Evolutionary conservation across 64 coral and sea anemone genomes (phyloP), one percentile per base, ranked within the genome.

Genomic region (Pachyseris speciosa): DNA sequence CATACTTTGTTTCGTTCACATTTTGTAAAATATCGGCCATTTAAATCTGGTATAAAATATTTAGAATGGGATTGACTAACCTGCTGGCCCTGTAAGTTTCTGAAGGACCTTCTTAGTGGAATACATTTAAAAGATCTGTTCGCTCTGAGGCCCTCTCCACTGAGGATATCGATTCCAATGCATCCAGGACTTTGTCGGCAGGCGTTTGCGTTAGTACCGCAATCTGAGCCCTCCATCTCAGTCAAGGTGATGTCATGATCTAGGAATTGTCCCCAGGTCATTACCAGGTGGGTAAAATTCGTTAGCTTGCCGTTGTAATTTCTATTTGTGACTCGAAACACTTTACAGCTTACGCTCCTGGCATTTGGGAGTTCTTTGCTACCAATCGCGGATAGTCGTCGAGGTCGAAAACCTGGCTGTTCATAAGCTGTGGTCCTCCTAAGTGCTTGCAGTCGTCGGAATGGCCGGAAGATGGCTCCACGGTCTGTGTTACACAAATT

Each of bases 191-290:
- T 41, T 0, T 39, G 3, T 3, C 17, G 31, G 11, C 77, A 81
- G 1, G 51, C 28, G n/a, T 37, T 53, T 2, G 9, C 9, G 8
- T 60, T 81, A 8, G 0, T 40, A 37, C 77, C 77, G 41, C 94
- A 95, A 3, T 95, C 88, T 12, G 71, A 7, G 0, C 11, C 6
- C 20, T 4, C 30, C 13, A 55, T 58, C 5, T 38, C 51, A 37
- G 77, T 81, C 2, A 81, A 25, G 17, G 88, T 80, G 30, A 90
- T 67, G 43, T 90, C 88, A 90, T 90, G 88, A 51, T 90, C 88
- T 8, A 90, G 5, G 50, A 90, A 90, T 43, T 90, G 88, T 0
- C 88, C 88, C 88, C 88, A 90, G 0, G 36, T 81, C 88, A 90
- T 90, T 37, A 43, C 25, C 63, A 90, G 9, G 75, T 83, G 75